A percentile compares a stretch with the other conserved stretches of the same genome.
These are phyloP conservation scores for Centropyge bicolor DNA, from an alignment of 2,797 vertebrate species.

Conservation along the genomic window DNA sequence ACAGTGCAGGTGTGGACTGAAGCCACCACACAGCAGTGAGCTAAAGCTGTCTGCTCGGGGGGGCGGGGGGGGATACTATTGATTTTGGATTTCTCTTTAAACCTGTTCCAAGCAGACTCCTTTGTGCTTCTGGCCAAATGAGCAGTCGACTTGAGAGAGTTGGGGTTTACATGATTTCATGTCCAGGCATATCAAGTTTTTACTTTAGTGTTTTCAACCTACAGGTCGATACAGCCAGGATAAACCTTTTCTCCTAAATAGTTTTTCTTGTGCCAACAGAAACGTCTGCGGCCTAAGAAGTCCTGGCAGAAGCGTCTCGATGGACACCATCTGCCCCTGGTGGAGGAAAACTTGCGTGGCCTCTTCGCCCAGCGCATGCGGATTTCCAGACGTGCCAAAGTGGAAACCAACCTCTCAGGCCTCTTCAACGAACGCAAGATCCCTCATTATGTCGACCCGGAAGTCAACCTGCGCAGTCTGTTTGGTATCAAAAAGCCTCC, in stretches of 20 bases:
- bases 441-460: conserved; percentile 82
- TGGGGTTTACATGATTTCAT: not conserved
- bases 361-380: conserved; percentile 85
- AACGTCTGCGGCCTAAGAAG: conserved; percentile 73
- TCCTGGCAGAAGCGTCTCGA: conserved; percentile 85
- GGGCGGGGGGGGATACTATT: no score
- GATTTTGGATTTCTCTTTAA: conserved; percentile 35
- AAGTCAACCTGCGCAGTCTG: conserved; percentile 84
- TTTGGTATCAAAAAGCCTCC: conserved; percentile 75
- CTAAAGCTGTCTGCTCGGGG: not conserved
- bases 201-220: not conserved
- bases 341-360: conserved; percentile 83
- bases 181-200: not conserved
- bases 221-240: not conserved
- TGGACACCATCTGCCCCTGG: conserved; percentile 64
- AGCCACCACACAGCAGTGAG: not conserved
- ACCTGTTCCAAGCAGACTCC: not conserved
- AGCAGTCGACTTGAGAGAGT: not conserved
- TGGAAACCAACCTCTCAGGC: conserved; percentile 84
- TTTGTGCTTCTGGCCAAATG: not conserved
- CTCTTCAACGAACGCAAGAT: conserved; percentile 89
- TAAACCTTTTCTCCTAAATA: not conserved
- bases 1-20: no score
- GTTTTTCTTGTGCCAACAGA: conserved; percentile 18
- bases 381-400: conserved; percentile 76